Conservation (phyloP, 2,113 vertebrate species). For the Puntigrus tetrazona region DNA sequence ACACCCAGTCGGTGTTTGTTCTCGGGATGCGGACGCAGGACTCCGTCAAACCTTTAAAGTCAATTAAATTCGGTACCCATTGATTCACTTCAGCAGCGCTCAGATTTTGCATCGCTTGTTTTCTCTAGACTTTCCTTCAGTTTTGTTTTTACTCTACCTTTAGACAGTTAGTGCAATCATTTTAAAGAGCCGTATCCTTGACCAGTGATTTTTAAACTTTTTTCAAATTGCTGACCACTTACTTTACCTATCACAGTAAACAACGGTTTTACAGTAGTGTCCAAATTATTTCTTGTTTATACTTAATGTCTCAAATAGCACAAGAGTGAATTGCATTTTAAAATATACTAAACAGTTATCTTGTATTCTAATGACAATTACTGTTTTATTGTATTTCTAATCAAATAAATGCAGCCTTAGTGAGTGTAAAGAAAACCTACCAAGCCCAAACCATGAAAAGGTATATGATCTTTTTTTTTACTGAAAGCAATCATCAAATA, state of each 20-base stretch:
- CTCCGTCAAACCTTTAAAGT: background rate
- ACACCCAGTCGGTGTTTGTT: conserved; percentile 15
- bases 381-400: background rate
- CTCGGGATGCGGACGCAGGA: background rate
- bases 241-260: background rate
- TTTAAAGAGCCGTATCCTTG: background rate
- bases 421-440: background rate
- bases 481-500: too few species aligned
- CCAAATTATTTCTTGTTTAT: background rate
- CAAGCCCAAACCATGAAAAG: too few species aligned
- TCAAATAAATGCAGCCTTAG: too few species aligned
- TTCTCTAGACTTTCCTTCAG: background rate
- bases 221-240: background rate
- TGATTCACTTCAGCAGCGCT: background rate
- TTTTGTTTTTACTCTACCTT: background rate
- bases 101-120: background rate
- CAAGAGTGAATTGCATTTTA: background rate
- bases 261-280: background rate
- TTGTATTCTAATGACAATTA: too few species aligned
- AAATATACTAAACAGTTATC: background rate
- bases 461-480: background rate
- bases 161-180: background rate
- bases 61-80: background rate
- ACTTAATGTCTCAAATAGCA: background rate
- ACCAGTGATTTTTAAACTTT: background rate